Base-by-base conservation (phyloP, 2,113 vertebrate species). In the Hippocampus guttulatus region DNA sequence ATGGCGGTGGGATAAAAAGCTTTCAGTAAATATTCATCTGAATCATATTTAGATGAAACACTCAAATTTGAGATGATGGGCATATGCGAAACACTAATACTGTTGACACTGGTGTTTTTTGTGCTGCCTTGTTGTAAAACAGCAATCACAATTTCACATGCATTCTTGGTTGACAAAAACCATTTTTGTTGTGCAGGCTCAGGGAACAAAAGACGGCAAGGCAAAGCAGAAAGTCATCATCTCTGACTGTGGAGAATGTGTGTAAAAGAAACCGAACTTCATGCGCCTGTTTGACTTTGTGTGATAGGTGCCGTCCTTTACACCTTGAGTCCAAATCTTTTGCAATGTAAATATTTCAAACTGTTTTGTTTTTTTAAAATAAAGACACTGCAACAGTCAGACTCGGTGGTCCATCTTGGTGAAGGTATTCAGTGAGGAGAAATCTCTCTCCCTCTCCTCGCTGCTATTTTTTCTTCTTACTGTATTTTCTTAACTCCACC, bases 141-240 rank as follows among this genome's bases (percentile, higher is more conserved):
- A 20, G 16, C 49, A 51, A 18, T 20, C 15, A 51, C 18, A 20
- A 20, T 51, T 7, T 16, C 16, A 45, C 43, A 11, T n/a, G 5
- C 25, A 11, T 10, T 57, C n/a, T 57, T 3, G 25, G 25, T 60
- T 60, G 57, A 60, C 5, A 60, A 60, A 60, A 30, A 30, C 18
- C n/a, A 6, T 70, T 77, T 67, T 76, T 8, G 60, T 25, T 0
- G 64, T 21, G 12, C 86, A 98, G 96, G 95, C 95, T 79, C 94
- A 98, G 81, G 97, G 96, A 77, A 86, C 86, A 85, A 98, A 99
- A 73, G 95, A 98, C 0, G 95, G 97, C 73, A 98, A 98, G 70
- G 90, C 96, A 0, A 96, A 96, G 90, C 94, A 98, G 91, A 98
- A 98, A 82, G 93, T 98, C 78, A 96, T 99, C 68, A 95, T 99